Percentiles rank a stretch among this genome's conserved stretches.
phyloP scores from a whole-genome alignment of 2,888 invertebrate genomes.

The Hypsopygia costalis region DNA sequence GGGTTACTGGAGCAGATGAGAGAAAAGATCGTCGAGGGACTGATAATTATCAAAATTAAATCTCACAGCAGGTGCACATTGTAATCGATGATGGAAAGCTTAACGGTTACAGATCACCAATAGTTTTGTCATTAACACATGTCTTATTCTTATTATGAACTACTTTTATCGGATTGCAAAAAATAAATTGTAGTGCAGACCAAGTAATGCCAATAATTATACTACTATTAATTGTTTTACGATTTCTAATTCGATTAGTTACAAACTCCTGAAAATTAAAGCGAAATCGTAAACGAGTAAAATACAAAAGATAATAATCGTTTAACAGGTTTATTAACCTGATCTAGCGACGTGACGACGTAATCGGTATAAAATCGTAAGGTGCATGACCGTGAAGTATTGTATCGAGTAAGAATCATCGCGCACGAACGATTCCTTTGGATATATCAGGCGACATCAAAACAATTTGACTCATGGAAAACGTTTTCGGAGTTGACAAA shows the following conservation, averaged over 20 bases:
- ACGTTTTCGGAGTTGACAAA: slow-evolving; percentile 8
- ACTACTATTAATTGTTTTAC: no score
- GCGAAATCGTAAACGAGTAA: slow-evolving; percentile 28
- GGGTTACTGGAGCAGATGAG: slow-evolving; percentile 60
- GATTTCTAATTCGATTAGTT: slow-evolving; percentile 13
- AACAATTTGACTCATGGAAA: slow-evolving; percentile 18
- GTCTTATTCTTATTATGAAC: background rate
- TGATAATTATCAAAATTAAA: slow-evolving; percentile 66
- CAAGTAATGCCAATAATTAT: background rate
- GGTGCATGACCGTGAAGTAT: slow-evolving; percentile 64
- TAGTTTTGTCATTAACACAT: background rate
- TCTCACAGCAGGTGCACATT: slow-evolving; percentile 61
- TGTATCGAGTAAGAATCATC: slow-evolving; percentile 41
- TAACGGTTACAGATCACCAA: slow-evolving; percentile 2
- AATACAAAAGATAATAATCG: slow-evolving; percentile 43
- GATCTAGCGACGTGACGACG: slow-evolving; percentile 57
- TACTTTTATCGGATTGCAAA: background rate
- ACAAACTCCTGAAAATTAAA: slow-evolving; percentile 30
- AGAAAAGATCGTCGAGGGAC: slow-evolving; percentile 41
- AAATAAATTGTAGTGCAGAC: background rate
- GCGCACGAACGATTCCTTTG: slow-evolving; percentile 49
- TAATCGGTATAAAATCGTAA: slow-evolving; percentile 54
- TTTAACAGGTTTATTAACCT: slow-evolving; percentile 64
- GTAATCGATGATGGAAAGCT: slow-evolving; percentile 31
- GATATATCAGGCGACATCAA: slow-evolving; percentile 31